Conservation (phyloP, 2,888 invertebrate genomes). For the Muschampia plurimacula region DNA sequence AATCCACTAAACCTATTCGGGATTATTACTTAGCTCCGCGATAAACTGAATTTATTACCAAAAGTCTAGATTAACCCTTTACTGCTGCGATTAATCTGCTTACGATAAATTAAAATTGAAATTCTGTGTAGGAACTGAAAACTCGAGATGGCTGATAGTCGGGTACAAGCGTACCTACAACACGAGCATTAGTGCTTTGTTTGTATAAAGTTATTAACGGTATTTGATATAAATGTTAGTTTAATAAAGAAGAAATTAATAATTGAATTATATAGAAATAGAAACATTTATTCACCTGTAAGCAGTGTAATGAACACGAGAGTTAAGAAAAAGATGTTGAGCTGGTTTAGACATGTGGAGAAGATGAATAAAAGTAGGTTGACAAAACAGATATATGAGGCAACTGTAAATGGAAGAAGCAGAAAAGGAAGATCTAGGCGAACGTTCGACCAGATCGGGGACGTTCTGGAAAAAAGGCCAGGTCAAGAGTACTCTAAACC, state of each 20-base stretch:
- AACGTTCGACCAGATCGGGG: too few species aligned
- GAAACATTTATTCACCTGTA: too few species aligned
- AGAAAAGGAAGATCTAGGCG: too few species aligned
- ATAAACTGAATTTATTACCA: conserved; percentile 36
- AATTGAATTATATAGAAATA: too few species aligned
- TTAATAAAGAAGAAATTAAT: not conserved
- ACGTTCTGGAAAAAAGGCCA: too few species aligned
- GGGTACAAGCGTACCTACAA: not conserved
- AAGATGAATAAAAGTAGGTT: too few species aligned
- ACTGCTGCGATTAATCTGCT: conserved; percentile 27
- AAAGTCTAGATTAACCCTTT: conserved; percentile 35
- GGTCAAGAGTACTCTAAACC: too few species aligned
- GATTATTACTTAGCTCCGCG: conserved; percentile 23
- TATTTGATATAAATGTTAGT: not conserved
- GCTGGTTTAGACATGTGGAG: too few species aligned
- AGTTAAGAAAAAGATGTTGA: too few species aligned
- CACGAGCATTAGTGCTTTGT: not conserved
- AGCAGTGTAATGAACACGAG: too few species aligned
- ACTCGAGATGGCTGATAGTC: conserved; percentile 7
- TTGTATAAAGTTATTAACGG: not conserved
- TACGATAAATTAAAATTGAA: conserved; percentile 33
- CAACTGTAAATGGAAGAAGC: too few species aligned
- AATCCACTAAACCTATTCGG: conserved; percentile 22
- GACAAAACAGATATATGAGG: too few species aligned
- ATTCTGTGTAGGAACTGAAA: conserved; percentile 19